These are phyloP conservation scores for Emys orbicularis DNA, from an alignment of 2,797 vertebrate genomes.

Conservation along the genomic window DNA sequence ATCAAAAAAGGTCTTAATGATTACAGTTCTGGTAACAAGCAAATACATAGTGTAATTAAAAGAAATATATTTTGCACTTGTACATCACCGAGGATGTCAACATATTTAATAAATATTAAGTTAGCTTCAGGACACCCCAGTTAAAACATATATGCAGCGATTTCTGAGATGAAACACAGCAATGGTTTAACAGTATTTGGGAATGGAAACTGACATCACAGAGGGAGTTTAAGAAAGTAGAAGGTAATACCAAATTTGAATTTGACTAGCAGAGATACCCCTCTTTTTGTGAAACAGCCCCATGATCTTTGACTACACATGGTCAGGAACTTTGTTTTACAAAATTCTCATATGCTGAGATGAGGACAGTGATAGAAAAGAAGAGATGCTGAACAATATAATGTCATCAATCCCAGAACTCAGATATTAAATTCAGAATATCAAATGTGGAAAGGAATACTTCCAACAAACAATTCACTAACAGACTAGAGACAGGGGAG, in stretches of 20 bases:
- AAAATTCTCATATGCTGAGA: not conserved
- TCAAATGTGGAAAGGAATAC: not conserved
- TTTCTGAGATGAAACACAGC: not conserved
- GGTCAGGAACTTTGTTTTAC: not conserved
- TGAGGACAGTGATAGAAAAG: not conserved
- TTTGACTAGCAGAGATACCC: fast-evolving
- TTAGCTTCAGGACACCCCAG: not conserved
- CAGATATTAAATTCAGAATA: not conserved
- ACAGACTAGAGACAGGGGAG: not conserved
- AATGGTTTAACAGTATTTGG: not conserved
- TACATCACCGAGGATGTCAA: not conserved
- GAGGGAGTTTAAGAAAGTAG: not conserved
- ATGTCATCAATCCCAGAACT: not conserved
- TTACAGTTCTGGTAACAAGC: not conserved
- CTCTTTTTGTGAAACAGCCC: not conserved
- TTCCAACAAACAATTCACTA: not conserved
- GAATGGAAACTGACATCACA: not conserved
- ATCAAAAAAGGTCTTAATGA: not conserved
- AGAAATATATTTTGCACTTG: too few species aligned
- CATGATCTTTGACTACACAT: not conserved
- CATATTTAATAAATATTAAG: not conserved
- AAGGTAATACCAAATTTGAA: not conserved
- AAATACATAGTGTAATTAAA: not conserved
- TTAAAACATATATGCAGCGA: not conserved
- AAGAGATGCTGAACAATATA: not conserved